phyloP scores from a whole-genome alignment of 2,888 invertebrate genomes.

The Pyrocoelia pectoralis region DNA sequence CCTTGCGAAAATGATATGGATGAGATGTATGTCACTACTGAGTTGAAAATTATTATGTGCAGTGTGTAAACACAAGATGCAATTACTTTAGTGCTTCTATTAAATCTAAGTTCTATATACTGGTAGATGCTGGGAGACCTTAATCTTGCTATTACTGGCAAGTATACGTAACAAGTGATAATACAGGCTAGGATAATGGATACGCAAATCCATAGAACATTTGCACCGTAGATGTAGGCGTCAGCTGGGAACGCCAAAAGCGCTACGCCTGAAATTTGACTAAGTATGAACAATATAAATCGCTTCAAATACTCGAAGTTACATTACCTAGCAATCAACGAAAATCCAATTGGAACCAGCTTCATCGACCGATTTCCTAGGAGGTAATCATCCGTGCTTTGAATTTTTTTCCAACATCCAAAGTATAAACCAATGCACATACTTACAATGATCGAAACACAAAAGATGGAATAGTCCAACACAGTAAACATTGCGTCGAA shows the following conservation, averaged over 20 bases:
- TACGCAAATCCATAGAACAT: neutral
- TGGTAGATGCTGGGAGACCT: constrained; percentile 75
- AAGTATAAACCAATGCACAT: constrained; percentile 53
- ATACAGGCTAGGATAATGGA: neutral
- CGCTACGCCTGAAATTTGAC: too few species aligned
- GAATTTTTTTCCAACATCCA: constrained; percentile 51
- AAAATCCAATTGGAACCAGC: constrained; percentile 73
- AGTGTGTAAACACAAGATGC: constrained; percentile 69
- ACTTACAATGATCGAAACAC: constrained; percentile 33
- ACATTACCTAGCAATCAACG: constrained; percentile 72
- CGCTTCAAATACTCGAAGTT: too few species aligned
- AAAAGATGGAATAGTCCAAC: neutral
- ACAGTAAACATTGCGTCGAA: too few species aligned
- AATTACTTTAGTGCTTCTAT: constrained; percentile 65
- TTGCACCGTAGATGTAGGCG: too few species aligned
- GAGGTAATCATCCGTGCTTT: constrained; percentile 71
- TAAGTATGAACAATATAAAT: too few species aligned
- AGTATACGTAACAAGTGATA: constrained; percentile 46
- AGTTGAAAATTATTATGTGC: constrained; percentile 61
- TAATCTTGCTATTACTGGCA: constrained; percentile 75
- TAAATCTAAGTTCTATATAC: constrained; percentile 71
- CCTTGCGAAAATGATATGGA: constrained; percentile 70
- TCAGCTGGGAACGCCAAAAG: too few species aligned
- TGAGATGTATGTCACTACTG: constrained; percentile 71
- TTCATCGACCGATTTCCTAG: constrained; percentile 75